phyloP scores from a whole-genome alignment of 2,888 invertebrate genomes.

The Erebia palarica region DNA sequence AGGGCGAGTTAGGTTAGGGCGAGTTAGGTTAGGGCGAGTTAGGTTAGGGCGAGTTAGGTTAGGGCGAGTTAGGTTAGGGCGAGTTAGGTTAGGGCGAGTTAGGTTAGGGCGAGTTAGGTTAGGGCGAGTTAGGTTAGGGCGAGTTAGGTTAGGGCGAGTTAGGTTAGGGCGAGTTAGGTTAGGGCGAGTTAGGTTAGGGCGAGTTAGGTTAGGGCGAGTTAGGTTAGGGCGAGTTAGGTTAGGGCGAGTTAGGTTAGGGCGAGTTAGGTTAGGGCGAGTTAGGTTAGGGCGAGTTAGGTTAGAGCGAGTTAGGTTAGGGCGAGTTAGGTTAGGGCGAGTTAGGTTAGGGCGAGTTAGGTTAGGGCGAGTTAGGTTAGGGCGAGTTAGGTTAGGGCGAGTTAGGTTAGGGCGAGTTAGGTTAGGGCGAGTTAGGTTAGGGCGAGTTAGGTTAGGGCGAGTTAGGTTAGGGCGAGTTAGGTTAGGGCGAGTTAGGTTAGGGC shows the following conservation, averaged over 20 bases:
- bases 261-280: conserved; percentile 15
- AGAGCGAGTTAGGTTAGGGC: background rate
- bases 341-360: conserved; percentile 1
- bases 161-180: conserved; percentile 30
- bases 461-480: conserved; percentile 36
- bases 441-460: conserved; percentile 28
- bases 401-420: conserved; percentile 29
- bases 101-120: conserved; percentile 27
- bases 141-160: conserved; percentile 23
- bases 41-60: too few species aligned
- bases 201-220: conserved; percentile 7
- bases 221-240: too few species aligned
- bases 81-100: too few species aligned
- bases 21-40: too few species aligned
- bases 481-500: conserved; percentile 20
- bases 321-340: conserved; percentile 15
- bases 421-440: conserved; percentile 31
- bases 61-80: too few species aligned
- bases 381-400: conserved; percentile 29
- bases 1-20: too few species aligned
- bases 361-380: conserved; percentile 16
- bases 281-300: too few species aligned
- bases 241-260: too few species aligned
- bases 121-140: conserved; percentile 20
- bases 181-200: conserved; percentile 5